These are phyloP conservation scores for Charina bottae DNA, from an alignment of 2,113 vertebrate species.

Conservation along the genomic window DNA sequence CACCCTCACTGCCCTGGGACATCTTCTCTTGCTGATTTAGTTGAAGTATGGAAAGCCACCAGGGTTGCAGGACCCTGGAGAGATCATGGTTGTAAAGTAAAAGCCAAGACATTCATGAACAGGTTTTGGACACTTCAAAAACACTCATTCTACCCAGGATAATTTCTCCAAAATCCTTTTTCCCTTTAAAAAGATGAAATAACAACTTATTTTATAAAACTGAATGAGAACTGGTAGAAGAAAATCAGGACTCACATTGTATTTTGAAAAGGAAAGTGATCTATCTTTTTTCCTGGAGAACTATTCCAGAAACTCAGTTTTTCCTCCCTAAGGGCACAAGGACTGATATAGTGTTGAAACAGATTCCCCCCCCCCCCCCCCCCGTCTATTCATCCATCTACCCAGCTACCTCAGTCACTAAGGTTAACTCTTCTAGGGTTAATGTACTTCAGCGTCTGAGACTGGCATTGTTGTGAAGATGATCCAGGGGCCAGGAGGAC, in stretches of 20 bases:
- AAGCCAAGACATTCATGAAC: too few species aligned
- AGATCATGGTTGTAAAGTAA: background rate
- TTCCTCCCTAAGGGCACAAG: background rate
- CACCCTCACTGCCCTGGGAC: too few species aligned
- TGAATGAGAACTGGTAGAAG: background rate
- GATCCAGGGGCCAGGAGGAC: background rate
- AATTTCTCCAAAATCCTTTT: background rate
- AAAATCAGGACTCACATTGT: background rate
- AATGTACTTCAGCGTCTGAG: background rate
- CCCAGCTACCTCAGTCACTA: background rate
- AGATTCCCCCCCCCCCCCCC: background rate
- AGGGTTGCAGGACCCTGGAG: background rate
- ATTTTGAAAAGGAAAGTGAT: background rate
- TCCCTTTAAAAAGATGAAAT: background rate
- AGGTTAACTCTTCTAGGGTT: background rate
- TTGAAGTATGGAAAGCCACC: background rate
- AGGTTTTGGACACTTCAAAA: too few species aligned
- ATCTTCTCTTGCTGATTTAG: background rate
- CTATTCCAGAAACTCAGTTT: background rate
- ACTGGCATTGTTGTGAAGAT: background rate
- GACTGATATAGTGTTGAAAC: background rate
- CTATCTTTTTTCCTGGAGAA: background rate
- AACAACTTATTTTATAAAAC: background rate
- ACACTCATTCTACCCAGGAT: too few species aligned
- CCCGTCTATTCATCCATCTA: background rate